A percentile compares a stretch with the other conserved stretches of the same genome.
Evolutionary conservation across 2,888 invertebrate species (phyloP).

Genomic region (Epiblema foenella): DNA sequence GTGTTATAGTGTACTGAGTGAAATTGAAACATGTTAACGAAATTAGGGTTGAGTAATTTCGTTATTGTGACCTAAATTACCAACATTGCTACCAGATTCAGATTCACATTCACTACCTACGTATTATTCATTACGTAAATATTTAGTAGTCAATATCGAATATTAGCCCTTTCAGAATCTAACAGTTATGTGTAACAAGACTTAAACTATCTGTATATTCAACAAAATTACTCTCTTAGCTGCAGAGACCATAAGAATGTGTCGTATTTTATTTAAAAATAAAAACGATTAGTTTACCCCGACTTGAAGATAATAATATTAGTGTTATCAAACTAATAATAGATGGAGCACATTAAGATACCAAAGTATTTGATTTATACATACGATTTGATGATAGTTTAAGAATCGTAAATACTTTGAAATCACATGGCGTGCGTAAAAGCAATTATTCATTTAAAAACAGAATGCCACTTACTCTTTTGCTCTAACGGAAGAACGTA

Average conservation of each 20-base stretch:
- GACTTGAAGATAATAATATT: background rate
- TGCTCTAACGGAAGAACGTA: constrained; percentile 14
- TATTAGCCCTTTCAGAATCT: background rate
- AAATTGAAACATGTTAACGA: background rate
- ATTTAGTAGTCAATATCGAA: background rate
- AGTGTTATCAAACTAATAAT: constrained; percentile 5
- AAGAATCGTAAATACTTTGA: constrained; percentile 7
- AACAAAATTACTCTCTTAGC: background rate
- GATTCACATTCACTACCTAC: too few species aligned
- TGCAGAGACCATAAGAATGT: background rate
- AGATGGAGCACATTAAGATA: constrained; percentile 16
- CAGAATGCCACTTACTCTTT: constrained; percentile 31
- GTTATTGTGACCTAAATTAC: too few species aligned
- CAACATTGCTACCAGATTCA: too few species aligned
- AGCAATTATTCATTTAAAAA: constrained; percentile 37
- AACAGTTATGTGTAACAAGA: too few species aligned
- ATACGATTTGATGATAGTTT: constrained; percentile 14
- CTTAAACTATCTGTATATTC: background rate
- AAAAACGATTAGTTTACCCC: background rate
- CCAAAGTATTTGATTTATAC: constrained; percentile 23
- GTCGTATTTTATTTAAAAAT: constrained; percentile 1
- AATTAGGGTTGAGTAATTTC: background rate
- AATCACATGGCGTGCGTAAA: constrained; percentile 23
- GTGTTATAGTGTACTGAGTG: background rate
- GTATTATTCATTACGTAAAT: background rate